Conservation (phyloP, 2,888 invertebrate genomes). For the Rhogogaster chlorosoma region DNA sequence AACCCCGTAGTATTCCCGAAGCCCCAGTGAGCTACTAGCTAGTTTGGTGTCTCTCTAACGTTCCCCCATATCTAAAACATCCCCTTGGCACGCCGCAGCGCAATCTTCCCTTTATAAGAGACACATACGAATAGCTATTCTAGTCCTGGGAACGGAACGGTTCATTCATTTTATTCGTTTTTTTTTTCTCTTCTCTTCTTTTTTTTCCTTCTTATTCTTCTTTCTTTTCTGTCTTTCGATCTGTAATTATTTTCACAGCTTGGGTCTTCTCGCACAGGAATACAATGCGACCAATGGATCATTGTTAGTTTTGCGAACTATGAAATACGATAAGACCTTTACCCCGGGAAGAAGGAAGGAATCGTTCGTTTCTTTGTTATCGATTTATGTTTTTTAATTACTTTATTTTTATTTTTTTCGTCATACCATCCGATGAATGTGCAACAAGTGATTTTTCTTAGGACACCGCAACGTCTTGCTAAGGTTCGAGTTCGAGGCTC, state of each 20-base stretch:
- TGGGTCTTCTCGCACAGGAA: constrained; percentile 57
- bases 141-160: constrained; percentile 75
- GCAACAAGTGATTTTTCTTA: constrained; percentile 21
- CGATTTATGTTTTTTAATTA: too few species aligned
- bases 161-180: constrained; percentile 65
- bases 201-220: constrained; percentile 32
- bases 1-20: not conserved
- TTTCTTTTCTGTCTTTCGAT: constrained; percentile 67
- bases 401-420: not conserved
- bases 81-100: constrained; percentile 61
- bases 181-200: constrained; percentile 53
- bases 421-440: not conserved
- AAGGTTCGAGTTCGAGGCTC: not conserved
- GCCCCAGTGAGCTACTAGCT: constrained; percentile 24
- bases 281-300: constrained; percentile 42
- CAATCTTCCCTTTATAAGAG: constrained; percentile 75
- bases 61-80: constrained; percentile 44
- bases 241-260: constrained; percentile 76
- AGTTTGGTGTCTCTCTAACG: constrained; percentile 12
- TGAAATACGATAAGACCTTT: constrained; percentile 19
- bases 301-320: constrained; percentile 48
- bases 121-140: constrained; percentile 73
- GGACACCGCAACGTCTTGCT: constrained; percentile 1
- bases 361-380: not conserved
- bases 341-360: not conserved